A percentile compares a stretch with the other conserved stretches of the same genome.
phyloP scores from a whole-genome alignment of 2,797 vertebrate species.

The Ficedula albicollis region DNA sequence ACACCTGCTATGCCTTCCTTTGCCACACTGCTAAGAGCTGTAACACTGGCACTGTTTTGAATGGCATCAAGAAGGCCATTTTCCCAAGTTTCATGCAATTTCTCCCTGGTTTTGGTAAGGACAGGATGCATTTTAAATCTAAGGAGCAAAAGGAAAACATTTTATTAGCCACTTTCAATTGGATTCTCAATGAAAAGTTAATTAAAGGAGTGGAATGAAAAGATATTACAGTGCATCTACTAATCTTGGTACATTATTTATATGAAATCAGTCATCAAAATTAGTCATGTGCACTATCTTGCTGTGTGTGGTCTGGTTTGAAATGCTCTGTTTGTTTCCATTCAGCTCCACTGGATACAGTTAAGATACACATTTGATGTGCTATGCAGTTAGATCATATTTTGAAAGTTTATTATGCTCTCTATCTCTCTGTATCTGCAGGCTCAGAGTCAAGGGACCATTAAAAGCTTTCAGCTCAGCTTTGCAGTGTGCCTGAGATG shows the following conservation, averaged over 20 bases:
- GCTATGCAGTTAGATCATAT: conserved; percentile 42
- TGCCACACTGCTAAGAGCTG: conserved; percentile 10
- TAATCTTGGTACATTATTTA: conserved; percentile 52
- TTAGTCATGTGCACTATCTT: conserved; percentile 70
- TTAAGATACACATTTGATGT: conserved; percentile 47
- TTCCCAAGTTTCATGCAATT: neutral
- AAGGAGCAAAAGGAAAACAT: neutral
- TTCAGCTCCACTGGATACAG: conserved; percentile 32
- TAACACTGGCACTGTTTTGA: neutral
- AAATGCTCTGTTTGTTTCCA: conserved; percentile 25
- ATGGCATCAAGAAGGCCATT: neutral
- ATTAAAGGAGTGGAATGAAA: conserved; percentile 39
- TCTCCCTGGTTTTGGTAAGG: neutral
- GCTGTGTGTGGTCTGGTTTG: conserved; percentile 70
- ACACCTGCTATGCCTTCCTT: conserved; percentile 62
- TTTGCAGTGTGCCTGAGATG: conserved; percentile 12
- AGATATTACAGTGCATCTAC: neutral
- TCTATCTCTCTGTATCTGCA: conserved; percentile 57
- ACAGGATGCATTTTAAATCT: neutral
- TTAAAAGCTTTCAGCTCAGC: conserved; percentile 47
- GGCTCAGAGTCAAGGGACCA: conserved; percentile 43
- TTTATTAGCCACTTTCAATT: conserved; percentile 21
- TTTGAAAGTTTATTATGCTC: conserved; percentile 50
- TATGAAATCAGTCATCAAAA: conserved; percentile 66
- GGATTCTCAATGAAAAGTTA: conserved; percentile 22